These are phyloP conservation scores for Microtus ochrogaster DNA, from an alignment of 2,113 vertebrate genomes.

Conservation along the genomic window DNA sequence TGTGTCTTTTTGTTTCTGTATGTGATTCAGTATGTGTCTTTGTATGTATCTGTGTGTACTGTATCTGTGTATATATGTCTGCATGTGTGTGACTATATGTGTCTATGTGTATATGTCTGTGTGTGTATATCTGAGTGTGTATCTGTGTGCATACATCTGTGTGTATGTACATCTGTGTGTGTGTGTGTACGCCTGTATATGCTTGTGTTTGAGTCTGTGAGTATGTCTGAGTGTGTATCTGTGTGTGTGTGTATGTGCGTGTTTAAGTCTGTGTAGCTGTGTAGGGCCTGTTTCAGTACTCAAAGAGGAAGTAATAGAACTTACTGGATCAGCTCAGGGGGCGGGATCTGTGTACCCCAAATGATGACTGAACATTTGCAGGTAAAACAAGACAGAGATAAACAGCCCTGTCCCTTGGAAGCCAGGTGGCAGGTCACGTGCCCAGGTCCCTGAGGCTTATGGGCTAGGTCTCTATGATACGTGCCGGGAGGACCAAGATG, in stretches of 20 bases:
- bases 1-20: background rate
- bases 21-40: background rate
- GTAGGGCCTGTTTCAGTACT: background rate
- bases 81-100: too few species aligned
- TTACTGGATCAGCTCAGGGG: background rate
- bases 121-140: too few species aligned
- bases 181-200: too few species aligned
- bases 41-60: background rate
- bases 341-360: background rate
- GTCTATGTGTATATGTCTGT: background rate
- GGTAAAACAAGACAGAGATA: background rate
- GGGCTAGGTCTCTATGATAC: background rate
- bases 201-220: background rate
- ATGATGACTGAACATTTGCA: too few species aligned
- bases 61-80: background rate
- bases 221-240: background rate
- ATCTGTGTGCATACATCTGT: too few species aligned
- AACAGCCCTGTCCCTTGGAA: background rate
- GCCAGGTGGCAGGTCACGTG: background rate
- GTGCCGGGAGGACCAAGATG: background rate
- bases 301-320: background rate
- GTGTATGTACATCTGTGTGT: background rate
- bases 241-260: fast-evolving
- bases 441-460: background rate
- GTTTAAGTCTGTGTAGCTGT: background rate